Base-by-base conservation (phyloP, 2,888 invertebrate genomes). In the Lasioglossum figueresi region DNA sequence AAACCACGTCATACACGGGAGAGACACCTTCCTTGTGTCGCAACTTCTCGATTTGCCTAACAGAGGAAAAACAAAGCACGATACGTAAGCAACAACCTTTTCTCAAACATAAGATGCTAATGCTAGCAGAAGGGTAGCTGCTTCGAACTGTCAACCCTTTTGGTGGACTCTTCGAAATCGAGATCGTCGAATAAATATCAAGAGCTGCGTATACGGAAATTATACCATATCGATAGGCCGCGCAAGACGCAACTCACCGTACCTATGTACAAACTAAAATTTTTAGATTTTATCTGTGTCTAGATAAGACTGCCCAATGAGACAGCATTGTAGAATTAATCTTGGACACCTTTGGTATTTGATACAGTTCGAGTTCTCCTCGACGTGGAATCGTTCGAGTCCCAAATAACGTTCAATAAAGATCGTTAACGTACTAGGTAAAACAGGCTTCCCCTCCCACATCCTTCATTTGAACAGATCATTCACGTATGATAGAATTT, bases 251-350 rank as follows among this genome's bases (percentile, higher is more conserved):
- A 12, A 27, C 4, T n/a, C n/a, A 4, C n/a, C 1, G n/a, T 12
- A n/a, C n/a, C n/a, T n/a, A 59, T 43, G 43, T 43, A 16, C 27
- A 12, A 14, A 59, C 27, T 59, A 27, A 59, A 59, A 27, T 14
- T 27, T 59, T 14, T 27, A 27, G 27, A 59, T 27, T 27, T 59
- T 59, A 59, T 59, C 59, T 59, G 59, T 16, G 52, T 27, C 5
- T 4, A 27, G 59, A 59, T 59, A 27, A 59, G 59, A 5, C 27
- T 16, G 59, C 27, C 27, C 59, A 27, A 27, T 59, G 14, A 27
- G 59, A 59, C 59, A 27, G 59, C 59, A 27, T 59, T 59, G 12
- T 59, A 59, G 59, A 27, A 59, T 59, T 59, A 59, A 59, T 59
- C 59, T 63, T 10, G 19, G 23, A 27, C 27, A 19, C 72, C 27